phyloP scores from a whole-genome alignment of 2,797 vertebrate species.

The Myripristis murdjan region DNA sequence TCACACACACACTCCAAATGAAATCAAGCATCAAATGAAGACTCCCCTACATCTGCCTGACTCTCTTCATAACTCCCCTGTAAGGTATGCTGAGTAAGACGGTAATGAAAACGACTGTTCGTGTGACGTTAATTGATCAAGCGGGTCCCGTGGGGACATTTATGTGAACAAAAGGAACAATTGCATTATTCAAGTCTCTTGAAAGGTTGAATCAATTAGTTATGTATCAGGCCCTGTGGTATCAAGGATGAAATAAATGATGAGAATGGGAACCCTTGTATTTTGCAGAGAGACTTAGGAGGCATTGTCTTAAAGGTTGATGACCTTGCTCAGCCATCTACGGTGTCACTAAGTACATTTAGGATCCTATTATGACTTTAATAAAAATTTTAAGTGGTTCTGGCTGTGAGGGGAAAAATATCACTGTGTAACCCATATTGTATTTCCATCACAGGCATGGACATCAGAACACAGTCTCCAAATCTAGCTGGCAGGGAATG shows the following conservation, averaged over 20 bases:
- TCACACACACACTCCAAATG: conserved; percentile 15
- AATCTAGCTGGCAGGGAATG: conserved; percentile 56
- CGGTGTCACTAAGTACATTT: conserved; percentile 1
- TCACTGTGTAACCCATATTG: conserved; percentile 9
- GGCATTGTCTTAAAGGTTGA: conserved; percentile 5
- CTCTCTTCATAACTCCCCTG: conserved; percentile 45
- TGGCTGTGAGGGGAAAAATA: conserved; percentile 13
- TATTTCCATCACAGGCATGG: conserved; percentile 35
- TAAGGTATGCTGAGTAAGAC: conserved; percentile 61
- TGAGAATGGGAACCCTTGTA: conserved; percentile 31
- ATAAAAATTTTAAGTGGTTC: conserved; percentile 8
- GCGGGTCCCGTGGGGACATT: conserved; percentile 73
- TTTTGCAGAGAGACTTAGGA: conserved; percentile 33
- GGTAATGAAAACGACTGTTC: conserved; percentile 73
- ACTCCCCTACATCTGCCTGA: conserved; percentile 50
- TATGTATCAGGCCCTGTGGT: conserved; percentile 58
- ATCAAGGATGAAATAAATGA: conserved; percentile 59
- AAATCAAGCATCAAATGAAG: conserved; percentile 58
- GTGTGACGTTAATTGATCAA: conserved; percentile 77
- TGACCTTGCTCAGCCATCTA: neutral
- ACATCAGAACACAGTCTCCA: conserved; percentile 39
- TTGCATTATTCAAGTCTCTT: conserved; percentile 75
- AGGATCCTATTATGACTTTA: conserved; percentile 24
- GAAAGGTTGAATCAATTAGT: conserved; percentile 76
- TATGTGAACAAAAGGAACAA: conserved; percentile 79